Conservation (phyloP, 1,140 invertebrate genomes). For the Nasonia vitripennis region DNA sequence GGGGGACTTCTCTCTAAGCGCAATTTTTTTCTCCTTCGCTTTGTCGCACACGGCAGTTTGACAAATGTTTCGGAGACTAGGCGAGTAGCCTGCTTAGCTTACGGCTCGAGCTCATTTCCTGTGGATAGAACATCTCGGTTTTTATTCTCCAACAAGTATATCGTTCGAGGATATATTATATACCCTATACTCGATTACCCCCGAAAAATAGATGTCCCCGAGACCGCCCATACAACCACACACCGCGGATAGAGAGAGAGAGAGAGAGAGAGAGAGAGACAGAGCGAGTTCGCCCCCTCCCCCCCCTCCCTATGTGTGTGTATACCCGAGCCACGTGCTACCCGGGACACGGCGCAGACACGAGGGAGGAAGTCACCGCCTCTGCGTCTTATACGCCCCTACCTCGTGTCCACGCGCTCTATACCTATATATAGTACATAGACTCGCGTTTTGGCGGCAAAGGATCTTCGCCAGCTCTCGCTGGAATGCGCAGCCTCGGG, state of each 20-base stretch:
- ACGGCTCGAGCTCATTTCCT: conserved; percentile 20
- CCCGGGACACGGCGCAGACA: background rate
- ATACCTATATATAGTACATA: too few species aligned
- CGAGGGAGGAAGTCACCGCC: conserved; percentile 2
- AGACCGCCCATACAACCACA: background rate
- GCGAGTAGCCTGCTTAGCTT: conserved; percentile 39
- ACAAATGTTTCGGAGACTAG: background rate
- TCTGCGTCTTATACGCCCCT: conserved; percentile 15
- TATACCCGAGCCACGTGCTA: background rate
- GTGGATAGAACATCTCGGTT: conserved; percentile 24
- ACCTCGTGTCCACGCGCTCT: background rate
- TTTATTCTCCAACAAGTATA: too few species aligned
- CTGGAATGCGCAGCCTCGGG: background rate
- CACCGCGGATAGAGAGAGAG: too few species aligned
- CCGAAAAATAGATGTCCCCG: background rate
- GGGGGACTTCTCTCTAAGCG: background rate
- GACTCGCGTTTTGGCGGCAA: background rate
- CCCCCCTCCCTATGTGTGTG: background rate
- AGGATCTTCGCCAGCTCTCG: background rate
- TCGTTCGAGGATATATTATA: too few species aligned
- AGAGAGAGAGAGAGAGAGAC: background rate
- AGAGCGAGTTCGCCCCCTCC: background rate
- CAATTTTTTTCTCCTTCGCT: conserved; percentile 13
- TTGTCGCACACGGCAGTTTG: background rate
- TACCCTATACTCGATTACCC: too few species aligned